phyloP scores from a whole-genome alignment of 2,113 vertebrate genomes.

The Maccullochella peelii region DNA sequence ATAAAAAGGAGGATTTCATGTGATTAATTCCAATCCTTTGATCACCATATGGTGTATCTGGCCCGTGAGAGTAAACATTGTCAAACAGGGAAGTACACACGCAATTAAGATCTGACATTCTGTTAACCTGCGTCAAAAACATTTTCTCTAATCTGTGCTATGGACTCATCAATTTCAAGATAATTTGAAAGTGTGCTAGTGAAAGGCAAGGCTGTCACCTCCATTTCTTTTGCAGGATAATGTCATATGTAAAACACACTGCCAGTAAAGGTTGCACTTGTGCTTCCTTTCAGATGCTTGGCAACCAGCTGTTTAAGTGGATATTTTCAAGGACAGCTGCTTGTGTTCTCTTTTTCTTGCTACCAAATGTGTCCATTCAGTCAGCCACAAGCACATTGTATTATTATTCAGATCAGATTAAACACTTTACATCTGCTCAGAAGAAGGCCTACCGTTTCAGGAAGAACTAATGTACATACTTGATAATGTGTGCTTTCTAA shows the following conservation, averaged over 20 bases:
- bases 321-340: conserved; percentile 29
- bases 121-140: not conserved
- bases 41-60: conserved; percentile 74
- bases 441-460: not conserved
- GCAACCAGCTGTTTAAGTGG: conserved; percentile 29
- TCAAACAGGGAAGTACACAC: conserved; percentile 32
- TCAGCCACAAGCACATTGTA: conserved; percentile 8
- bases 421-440: conserved; percentile 39
- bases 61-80: conserved; percentile 42
- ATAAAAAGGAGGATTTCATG: conserved; percentile 57
- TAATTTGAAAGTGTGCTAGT: not conserved
- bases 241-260: not conserved
- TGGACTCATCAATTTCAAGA: not conserved
- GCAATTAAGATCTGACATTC: conserved; percentile 29
- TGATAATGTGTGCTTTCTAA: not conserved
- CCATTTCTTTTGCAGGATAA: not conserved
- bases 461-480: not conserved
- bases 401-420: conserved; percentile 29
- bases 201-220: not conserved
- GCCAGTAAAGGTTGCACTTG: conserved; percentile 8
- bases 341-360: conserved; percentile 8
- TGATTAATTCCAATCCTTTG: conserved; percentile 74
- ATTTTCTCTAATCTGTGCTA: not conserved
- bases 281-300: conserved; percentile 24
- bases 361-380: conserved; percentile 2